These are phyloP conservation scores for human (Homo sapiens) DNA, from an alignment of 2,113 vertebrate genomes.

Conservation along the genomic window DNA sequence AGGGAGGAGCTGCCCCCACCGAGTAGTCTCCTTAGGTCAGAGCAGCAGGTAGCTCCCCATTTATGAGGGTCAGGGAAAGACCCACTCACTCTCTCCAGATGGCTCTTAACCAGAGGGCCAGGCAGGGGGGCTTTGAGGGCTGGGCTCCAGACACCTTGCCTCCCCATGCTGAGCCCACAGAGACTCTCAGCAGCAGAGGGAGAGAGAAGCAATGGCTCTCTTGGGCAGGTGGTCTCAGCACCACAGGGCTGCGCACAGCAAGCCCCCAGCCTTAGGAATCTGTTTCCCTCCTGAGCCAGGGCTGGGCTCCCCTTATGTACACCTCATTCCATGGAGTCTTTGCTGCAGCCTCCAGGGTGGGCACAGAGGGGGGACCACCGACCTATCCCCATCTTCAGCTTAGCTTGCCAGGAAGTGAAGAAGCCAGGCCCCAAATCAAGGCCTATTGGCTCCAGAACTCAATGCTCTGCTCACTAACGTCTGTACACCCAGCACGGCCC, in stretches of 20 bases:
- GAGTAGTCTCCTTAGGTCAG: conserved; percentile 44
- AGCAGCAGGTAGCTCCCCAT: too few relatives aligned
- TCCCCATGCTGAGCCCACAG: too few relatives aligned
- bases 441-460: not conserved
- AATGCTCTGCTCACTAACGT: not conserved
- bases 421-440: not conserved
- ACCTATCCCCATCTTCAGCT: not conserved
- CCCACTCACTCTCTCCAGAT: too few relatives aligned
- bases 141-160: too few relatives aligned
- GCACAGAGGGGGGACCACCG: too few relatives aligned
- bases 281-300: not conserved
- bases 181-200: not conserved
- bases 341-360: not conserved
- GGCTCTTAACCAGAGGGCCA: not conserved
- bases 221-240: not conserved
- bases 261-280: too few relatives aligned
- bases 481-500: not conserved
- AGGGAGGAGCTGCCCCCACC: conserved; percentile 30
- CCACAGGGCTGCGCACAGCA: not conserved
- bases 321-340: not conserved
- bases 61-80: not conserved
- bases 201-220: not conserved
- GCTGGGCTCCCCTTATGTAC: not conserved
- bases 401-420: not conserved
- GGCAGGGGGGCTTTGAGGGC: not conserved